Base-by-base conservation (phyloP, 2,113 vertebrate genomes). In the Thunnus thynnus region DNA sequence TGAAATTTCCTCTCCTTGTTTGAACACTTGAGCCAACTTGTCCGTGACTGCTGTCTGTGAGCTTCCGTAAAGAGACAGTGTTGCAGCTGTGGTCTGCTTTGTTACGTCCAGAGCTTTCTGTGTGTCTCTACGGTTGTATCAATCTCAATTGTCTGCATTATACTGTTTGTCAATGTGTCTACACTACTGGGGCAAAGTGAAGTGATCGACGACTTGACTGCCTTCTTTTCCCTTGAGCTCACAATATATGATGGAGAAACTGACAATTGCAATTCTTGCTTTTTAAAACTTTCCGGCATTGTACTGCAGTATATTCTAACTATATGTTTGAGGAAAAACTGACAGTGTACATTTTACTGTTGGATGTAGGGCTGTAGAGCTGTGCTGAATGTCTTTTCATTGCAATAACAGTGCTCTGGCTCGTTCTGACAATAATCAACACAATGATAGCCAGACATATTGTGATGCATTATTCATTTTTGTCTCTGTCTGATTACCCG, bases 381-480 rank as follows among this genome's bases (percentile, higher is more conserved):
- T 56, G 32, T 4, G 30, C 81, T 62, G 83, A 82, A 70, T 66
- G 64, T 77, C 66, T 80, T 84, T 86, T 89, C 67, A 72, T 83
- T 86, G 78, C 62, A 70, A 64, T 80, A 83, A 80, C 76, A 77
- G 60, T 46, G 64, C 84, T 83, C 52, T 76, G 82, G 75, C 74
- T 85, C 68, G 13, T 79, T 70, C 88, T 72, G 76, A 84, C 86
- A 88, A 90, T 83, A 88, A 91, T 92, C 90, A 89, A 82, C 93
- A 87, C 85, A 85, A 87, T 91, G 82, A 91, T 85, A 82, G 78
- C 58, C 89, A 75, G 85, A 89, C 92, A 89, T 89, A 80, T 87
- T 91, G 90, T 25, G 50, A 92, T 93, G 90, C 88, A 93, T 93
- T 91, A 93, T 93, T 94, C 92, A 93, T 93, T 79, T 82, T 75